These are phyloP conservation scores for Drosophila busckii DNA, from an alignment of 1,140 invertebrate species.

Conservation along the genomic window DNA sequence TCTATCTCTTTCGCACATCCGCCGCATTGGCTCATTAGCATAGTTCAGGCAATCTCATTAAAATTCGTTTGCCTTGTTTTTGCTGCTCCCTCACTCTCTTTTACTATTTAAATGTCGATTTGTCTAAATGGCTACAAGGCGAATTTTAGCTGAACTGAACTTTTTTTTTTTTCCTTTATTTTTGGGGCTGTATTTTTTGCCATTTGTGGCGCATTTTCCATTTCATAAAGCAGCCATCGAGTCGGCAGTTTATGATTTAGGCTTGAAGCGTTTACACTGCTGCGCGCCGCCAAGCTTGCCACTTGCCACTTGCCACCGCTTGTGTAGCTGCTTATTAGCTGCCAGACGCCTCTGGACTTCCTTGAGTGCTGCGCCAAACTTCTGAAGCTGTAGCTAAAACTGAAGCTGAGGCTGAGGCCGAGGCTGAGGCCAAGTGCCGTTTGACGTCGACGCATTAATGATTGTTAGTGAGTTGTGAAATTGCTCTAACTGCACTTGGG, in stretches of 20 bases:
- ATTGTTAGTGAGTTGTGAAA: conserved; percentile 77
- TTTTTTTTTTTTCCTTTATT: conserved; percentile 1
- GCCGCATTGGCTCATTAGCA: background rate
- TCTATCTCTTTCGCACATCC: background rate
- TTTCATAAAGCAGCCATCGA: conserved; percentile 69
- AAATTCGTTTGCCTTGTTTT: conserved; percentile 1
- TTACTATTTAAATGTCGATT: conserved; percentile 41
- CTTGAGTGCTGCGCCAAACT: background rate
- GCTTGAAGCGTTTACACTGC: conserved; percentile 48
- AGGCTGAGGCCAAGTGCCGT: conserved; percentile 41
- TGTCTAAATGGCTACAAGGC: conserved; percentile 12
- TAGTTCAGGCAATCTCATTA: conserved; percentile 4
- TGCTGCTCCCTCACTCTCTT: no score
- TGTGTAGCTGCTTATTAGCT: conserved; percentile 4
- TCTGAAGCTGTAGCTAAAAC: background rate
- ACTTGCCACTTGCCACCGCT: background rate
- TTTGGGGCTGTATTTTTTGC: conserved; percentile 39
- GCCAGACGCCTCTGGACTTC: conserved; percentile 3
- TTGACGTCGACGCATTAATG: conserved; percentile 72
- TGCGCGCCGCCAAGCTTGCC: no score
- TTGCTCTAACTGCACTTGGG: conserved; percentile 74
- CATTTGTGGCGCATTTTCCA: conserved; percentile 69
- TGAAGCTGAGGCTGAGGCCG: conserved; percentile 41
- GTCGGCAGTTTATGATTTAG: conserved; percentile 69
- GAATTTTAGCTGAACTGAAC: background rate